phyloP scores from a whole-genome alignment of 1,140 invertebrate species.

The Diorhabda carinulata region DNA sequence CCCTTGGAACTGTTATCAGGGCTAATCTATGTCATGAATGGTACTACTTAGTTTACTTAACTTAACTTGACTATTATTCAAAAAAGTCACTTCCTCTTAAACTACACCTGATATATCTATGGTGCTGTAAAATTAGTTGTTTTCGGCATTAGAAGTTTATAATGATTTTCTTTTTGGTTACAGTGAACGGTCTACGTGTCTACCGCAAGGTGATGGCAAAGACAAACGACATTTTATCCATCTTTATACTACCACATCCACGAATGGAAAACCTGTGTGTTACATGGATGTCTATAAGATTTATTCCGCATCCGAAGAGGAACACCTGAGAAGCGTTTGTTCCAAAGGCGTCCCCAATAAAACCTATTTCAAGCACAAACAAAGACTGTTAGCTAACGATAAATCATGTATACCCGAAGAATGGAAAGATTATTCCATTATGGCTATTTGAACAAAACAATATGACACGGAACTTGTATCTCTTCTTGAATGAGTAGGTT shows the following conservation, averaged over 20 bases:
- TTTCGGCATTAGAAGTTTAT: too few relatives aligned
- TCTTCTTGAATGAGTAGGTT: too few relatives aligned
- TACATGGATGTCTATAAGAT: conserved; percentile 28
- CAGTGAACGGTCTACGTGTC: background rate
- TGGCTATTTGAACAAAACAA: background rate
- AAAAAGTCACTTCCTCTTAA: too few relatives aligned
- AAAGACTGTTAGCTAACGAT: background rate
- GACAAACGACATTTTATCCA: conserved; percentile 23
- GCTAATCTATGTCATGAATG: too few relatives aligned
- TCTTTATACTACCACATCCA: conserved; percentile 13
- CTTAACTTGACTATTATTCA: too few relatives aligned
- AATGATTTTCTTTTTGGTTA: too few relatives aligned
- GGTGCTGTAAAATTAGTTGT: too few relatives aligned
- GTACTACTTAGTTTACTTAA: too few relatives aligned
- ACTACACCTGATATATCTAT: too few relatives aligned
- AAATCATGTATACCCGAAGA: background rate
- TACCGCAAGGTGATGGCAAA: background rate
- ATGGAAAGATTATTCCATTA: conserved; percentile 6
- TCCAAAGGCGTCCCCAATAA: conserved; percentile 26
- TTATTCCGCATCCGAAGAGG: conserved; percentile 28
- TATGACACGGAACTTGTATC: too few relatives aligned
- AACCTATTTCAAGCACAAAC: conserved; percentile 11
- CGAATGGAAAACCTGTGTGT: conserved; percentile 22
- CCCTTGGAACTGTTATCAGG: too few relatives aligned
- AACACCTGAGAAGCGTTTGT: conserved; percentile 29